Conservation (phyloP, 2,888 invertebrate genomes). For the Pollenia angustigena region DNA sequence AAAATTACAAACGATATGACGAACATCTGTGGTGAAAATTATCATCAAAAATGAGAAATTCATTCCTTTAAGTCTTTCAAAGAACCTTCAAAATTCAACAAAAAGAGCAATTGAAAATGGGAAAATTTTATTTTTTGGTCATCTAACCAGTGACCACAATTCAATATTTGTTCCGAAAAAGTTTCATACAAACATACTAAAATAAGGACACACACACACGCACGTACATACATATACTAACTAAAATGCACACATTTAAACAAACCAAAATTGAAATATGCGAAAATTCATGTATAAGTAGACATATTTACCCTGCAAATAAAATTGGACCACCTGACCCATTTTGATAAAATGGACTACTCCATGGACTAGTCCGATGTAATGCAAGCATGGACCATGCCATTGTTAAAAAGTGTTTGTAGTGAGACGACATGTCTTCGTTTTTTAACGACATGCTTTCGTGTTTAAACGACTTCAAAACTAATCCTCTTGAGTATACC, state of each 20-base stretch:
- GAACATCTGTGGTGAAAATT: no score
- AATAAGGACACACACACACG: conserved; percentile 2
- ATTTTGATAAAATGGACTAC: no score
- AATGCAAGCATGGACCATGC: no score
- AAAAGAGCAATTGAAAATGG: conserved; percentile 29
- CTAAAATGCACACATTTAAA: not conserved
- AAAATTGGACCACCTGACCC: no score
- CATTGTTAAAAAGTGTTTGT: no score
- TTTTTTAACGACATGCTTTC: no score
- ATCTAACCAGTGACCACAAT: conserved; percentile 69
- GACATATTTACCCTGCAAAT: no score
- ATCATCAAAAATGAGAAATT: not conserved
- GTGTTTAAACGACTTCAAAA: no score
- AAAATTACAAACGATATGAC: no score
- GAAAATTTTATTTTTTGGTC: conserved; percentile 53
- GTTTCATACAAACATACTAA: conserved; percentile 8
- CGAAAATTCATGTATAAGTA: not conserved
- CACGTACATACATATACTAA: not conserved
- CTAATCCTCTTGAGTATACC: no score
- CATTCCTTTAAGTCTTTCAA: conserved; percentile 22
- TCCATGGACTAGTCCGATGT: no score
- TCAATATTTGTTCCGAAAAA: conserved; percentile 66
- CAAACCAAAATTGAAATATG: conserved; percentile 48
- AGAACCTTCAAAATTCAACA: conserved; percentile 6
- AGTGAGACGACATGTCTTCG: no score